A percentile compares a stretch with the other conserved stretches of the same genome.
These are phyloP conservation scores for Drosophila kurseongensis DNA, from an alignment of 1,140 invertebrate genomes.

Conservation along the genomic window DNA sequence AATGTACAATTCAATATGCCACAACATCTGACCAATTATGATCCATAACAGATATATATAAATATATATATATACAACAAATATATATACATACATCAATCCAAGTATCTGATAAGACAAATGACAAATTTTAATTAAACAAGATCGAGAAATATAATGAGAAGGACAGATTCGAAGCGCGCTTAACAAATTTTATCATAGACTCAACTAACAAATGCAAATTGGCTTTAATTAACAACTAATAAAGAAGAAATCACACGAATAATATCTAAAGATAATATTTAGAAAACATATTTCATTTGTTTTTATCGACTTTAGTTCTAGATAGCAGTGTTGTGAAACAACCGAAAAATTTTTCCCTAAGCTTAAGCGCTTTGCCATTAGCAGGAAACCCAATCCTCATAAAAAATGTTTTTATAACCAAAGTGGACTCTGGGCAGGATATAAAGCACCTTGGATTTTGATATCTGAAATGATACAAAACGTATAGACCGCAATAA, in stretches of 20 bases:
- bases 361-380: conserved; percentile 42
- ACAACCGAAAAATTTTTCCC: conserved; percentile 33
- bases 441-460: conserved; percentile 5
- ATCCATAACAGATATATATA: conserved; percentile 46
- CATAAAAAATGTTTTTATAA: background rate
- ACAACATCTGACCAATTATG: conserved; percentile 58
- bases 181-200: conserved; percentile 52
- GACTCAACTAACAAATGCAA: conserved; percentile 45
- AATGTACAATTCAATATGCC: conserved; percentile 58
- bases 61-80: conserved; percentile 31
- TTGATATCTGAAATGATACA: background rate
- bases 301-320: conserved; percentile 23
- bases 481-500: background rate
- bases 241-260: conserved; percentile 28
- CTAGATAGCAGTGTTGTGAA: conserved; percentile 46
- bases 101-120: conserved; percentile 48
- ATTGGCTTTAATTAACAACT: conserved; percentile 65
- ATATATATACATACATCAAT: conserved; percentile 39
- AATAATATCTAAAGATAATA: conserved; percentile 35
- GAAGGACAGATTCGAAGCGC: conserved; percentile 24
- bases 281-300: conserved; percentile 5
- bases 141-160: background rate
- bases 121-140: conserved; percentile 69
- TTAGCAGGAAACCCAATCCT: conserved; percentile 4
- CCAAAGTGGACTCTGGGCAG: background rate